Conservation (phyloP, 2,797 vertebrate species). For the Pipistrellus pygmaeus region DNA sequence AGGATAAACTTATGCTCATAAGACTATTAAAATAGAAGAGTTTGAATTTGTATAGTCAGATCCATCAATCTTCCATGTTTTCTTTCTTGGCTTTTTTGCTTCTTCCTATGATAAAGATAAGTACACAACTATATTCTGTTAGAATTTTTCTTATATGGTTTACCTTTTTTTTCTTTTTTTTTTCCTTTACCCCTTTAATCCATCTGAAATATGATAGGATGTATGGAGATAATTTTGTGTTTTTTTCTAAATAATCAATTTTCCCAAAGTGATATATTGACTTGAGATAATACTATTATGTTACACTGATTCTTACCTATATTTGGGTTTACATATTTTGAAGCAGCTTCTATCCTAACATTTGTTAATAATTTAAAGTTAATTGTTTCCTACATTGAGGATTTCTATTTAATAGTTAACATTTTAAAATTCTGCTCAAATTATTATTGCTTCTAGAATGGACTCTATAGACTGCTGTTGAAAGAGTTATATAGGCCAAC, state of each 20-base stretch:
- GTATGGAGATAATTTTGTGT: not conserved
- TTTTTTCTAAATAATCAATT: constrained; percentile 33
- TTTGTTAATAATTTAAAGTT: constrained; percentile 26
- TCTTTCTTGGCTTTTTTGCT: constrained; percentile 4
- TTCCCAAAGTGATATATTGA: not conserved
- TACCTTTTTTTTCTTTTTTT: not conserved
- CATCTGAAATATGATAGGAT: not conserved
- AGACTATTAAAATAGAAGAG: not conserved
- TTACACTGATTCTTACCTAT: not conserved
- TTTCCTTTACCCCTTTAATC: not conserved
- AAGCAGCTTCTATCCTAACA: constrained; percentile 6
- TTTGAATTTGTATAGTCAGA: not conserved
- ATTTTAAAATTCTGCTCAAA: constrained; percentile 52
- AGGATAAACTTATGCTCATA: not conserved
- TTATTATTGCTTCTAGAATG: not conserved
- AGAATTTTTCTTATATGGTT: not conserved
- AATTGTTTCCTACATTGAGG: constrained; percentile 11
- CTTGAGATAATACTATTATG: not conserved
- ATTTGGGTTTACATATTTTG: constrained; percentile 9
- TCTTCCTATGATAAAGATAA: not conserved
- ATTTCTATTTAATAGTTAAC: constrained; percentile 53
- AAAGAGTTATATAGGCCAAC: not conserved
- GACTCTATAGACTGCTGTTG: not conserved
- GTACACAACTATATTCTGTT: not conserved
- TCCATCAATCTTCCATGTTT: not conserved